phyloP scores from a whole-genome alignment of 2,113 vertebrate genomes.

The Halichoeres trimaculatus region DNA sequence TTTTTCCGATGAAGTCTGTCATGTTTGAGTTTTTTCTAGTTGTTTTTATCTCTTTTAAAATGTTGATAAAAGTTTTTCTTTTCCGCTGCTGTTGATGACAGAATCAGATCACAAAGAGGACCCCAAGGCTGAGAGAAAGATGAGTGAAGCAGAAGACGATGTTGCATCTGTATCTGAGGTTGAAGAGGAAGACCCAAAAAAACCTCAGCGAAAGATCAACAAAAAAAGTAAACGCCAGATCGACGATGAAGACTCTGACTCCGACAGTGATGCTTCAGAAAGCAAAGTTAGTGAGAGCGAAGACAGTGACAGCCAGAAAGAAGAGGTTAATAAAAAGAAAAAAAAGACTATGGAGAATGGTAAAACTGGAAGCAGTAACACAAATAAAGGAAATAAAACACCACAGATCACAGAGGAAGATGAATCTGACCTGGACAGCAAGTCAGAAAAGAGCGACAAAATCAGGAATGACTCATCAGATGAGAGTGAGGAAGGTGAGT shows the following conservation, averaged over 20 bases:
- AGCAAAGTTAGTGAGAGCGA: constrained; percentile 8
- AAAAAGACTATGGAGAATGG: neutral
- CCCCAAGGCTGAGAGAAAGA: constrained; percentile 21
- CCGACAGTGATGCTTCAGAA: constrained; percentile 14
- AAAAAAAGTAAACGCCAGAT: neutral
- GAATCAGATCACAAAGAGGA: constrained; percentile 43
- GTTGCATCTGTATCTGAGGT: constrained; percentile 21
- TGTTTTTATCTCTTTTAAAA: too few species aligned
- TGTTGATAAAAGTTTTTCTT: neutral
- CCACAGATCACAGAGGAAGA: constrained; percentile 26
- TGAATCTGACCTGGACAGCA: constrained; percentile 1
- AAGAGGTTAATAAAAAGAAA: constrained; percentile 44
- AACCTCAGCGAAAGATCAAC: neutral
- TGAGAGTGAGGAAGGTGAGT: constrained; percentile 70
- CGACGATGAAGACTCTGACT: constrained; percentile 32
- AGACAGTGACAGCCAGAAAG: constrained; percentile 19
- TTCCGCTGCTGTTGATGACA: constrained; percentile 15
- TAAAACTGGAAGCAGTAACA: neutral
- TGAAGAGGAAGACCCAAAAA: constrained; percentile 13
- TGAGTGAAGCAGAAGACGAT: constrained; percentile 29
- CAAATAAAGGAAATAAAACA: constrained; percentile 66
- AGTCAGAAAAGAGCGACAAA: constrained; percentile 29
- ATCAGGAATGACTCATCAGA: constrained; percentile 45
- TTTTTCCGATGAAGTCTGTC: too few species aligned
- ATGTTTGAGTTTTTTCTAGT: too few species aligned